phyloP scores from a whole-genome alignment of 2,888 invertebrate genomes.

The Hirtodrosophila alboralis region DNA sequence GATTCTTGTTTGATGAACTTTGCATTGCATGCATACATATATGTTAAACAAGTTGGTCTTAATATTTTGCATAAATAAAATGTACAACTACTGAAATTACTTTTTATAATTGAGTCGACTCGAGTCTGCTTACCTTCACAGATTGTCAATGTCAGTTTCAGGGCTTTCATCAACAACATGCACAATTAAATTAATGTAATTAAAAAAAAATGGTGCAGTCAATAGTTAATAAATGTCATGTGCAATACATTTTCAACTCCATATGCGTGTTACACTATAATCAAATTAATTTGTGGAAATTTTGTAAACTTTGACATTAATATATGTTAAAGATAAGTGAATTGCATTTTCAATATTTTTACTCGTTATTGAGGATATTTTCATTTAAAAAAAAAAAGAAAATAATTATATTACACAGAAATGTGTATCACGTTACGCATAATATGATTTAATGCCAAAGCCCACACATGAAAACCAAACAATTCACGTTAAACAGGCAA shows the following conservation, averaged over 20 bases:
- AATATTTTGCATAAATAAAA: too few relatives aligned
- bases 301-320: neutral
- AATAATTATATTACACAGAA: conserved; percentile 16
- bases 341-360: conserved; percentile 23
- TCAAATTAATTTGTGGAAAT: conserved; percentile 5
- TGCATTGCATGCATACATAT: too few relatives aligned
- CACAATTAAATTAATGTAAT: too few relatives aligned
- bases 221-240: neutral
- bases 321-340: conserved; percentile 12
- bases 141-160: too few relatives aligned
- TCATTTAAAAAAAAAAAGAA: conserved; percentile 37
- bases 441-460: conserved; percentile 23
- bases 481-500: conserved; percentile 35
- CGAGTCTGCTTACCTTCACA: too few relatives aligned
- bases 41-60: too few relatives aligned
- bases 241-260: neutral
- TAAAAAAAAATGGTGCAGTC: too few relatives aligned
- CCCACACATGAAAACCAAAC: conserved; percentile 6
- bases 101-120: neutral
- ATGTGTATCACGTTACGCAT: conserved; percentile 11
- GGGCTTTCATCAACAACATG: too few relatives aligned
- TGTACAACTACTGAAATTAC: too few relatives aligned
- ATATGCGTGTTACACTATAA: neutral
- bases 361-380: conserved; percentile 27
- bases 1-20: conserved; percentile 15